These are phyloP conservation scores for Heliconius nattereri DNA, from an alignment of 1,140 invertebrate genomes.

Conservation along the genomic window DNA sequence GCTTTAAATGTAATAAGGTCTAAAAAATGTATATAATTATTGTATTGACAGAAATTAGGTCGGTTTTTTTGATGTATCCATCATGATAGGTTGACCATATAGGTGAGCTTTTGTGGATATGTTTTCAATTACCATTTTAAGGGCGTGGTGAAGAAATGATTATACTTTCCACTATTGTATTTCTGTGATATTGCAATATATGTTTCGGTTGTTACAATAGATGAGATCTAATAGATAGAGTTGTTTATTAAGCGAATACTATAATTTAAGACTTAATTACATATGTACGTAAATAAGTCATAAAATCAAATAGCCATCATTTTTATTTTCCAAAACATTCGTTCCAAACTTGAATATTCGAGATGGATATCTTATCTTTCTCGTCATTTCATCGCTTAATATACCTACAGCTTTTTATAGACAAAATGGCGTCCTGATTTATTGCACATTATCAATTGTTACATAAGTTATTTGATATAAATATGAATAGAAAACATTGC, in stretches of 20 bases:
- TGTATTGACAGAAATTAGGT: neutral
- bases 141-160: neutral
- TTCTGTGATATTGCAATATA: neutral
- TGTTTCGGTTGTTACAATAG: neutral
- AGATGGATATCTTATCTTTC: neutral
- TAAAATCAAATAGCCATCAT: no score
- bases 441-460: neutral
- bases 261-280: no score
- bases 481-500: neutral
- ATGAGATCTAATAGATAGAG: neutral
- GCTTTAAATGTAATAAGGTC: neutral
- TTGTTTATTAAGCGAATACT: neutral
- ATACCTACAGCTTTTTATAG: neutral
- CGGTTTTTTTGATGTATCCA: neutral
- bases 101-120: slow-evolving; percentile 1
- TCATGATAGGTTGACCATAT: slow-evolving; percentile 11
- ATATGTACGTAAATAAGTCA: no score
- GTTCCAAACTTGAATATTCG: neutral
- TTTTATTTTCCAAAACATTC: no score
- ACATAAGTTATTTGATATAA: neutral
- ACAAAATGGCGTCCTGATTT: slow-evolving; percentile 6
- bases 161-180: neutral
- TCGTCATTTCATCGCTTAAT: neutral
- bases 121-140: neutral
- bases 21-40: neutral